Conservation (phyloP, 2,113 vertebrate genomes). For the Myiopsitta monachus region DNA sequence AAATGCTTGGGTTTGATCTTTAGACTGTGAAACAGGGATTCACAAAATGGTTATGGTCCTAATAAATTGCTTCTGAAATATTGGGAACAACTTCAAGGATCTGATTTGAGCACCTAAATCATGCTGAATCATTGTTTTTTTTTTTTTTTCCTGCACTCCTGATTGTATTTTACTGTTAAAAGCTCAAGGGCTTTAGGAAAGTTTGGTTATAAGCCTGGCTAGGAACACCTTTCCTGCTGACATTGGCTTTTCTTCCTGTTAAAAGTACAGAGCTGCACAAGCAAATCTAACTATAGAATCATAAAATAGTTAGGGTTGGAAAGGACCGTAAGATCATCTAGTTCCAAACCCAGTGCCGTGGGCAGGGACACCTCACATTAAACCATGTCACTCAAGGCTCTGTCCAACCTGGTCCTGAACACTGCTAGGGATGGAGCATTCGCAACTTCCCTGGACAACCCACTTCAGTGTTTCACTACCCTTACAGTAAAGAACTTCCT, state of each 20-base stretch:
- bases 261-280: background rate
- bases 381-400: background rate
- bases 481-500: too few species aligned
- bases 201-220: background rate
- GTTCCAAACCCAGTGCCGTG: background rate
- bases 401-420: background rate
- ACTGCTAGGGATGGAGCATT: background rate
- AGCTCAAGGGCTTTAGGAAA: background rate
- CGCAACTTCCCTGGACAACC: background rate
- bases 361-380: too few species aligned
- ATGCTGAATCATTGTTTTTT: background rate
- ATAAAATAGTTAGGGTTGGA: background rate
- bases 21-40: slow-evolving; percentile 77
- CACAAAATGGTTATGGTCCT: background rate
- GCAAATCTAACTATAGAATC: background rate
- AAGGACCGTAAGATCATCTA: background rate
- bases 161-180: slow-evolving; percentile 1
- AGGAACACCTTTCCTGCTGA: background rate
- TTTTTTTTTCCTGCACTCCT: background rate
- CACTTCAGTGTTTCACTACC: background rate
- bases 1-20: slow-evolving; percentile 78
- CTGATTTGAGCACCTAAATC: background rate
- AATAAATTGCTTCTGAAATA: slow-evolving; percentile 13
- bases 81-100: slow-evolving; percentile 34
- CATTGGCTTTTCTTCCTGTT: background rate